Evolutionary conservation across 2,797 vertebrate genomes (phyloP).

Genomic region (Taenioides sp.): DNA sequence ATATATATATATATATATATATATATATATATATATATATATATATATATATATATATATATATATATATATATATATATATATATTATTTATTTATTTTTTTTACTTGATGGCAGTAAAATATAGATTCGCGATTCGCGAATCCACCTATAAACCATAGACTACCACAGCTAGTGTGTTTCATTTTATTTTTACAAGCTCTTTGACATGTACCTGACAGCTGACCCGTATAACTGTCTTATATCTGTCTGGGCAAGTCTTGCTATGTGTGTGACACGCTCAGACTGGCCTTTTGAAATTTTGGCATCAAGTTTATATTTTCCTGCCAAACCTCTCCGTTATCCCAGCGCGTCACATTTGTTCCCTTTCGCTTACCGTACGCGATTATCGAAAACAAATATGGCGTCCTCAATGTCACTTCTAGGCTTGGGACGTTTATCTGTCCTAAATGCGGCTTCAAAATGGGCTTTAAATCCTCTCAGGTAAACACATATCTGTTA

Average conservation of each 20-base stretch:
- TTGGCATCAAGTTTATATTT: constrained; percentile 19
- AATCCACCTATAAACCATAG: too few species aligned
- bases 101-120: too few species aligned
- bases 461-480: constrained; percentile 61
- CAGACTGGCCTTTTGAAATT: constrained; percentile 25
- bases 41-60: too few species aligned
- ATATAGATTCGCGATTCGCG: too few species aligned
- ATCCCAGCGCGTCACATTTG: constrained; percentile 38
- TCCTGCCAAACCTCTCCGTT: constrained; percentile 27
- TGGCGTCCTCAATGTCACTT: constrained; percentile 85
- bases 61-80: too few species aligned
- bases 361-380: constrained; percentile 57
- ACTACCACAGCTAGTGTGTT: neutral
- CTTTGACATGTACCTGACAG: constrained; percentile 26
- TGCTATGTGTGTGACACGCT: constrained; percentile 30
- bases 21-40: too few species aligned
- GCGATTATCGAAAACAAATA: constrained; percentile 66
- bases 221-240: constrained; percentile 25
- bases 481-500: constrained; percentile 67
- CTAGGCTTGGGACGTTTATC: constrained; percentile 70
- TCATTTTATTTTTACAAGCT: constrained; percentile 27
- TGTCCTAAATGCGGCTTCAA: constrained; percentile 63
- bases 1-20: too few species aligned
- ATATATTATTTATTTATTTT: too few species aligned
- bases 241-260: constrained; percentile 51